Evolutionary conservation across 64 coral and sea anemone genomes (phyloP).

Genomic region (Pachyseris speciosa): DNA sequence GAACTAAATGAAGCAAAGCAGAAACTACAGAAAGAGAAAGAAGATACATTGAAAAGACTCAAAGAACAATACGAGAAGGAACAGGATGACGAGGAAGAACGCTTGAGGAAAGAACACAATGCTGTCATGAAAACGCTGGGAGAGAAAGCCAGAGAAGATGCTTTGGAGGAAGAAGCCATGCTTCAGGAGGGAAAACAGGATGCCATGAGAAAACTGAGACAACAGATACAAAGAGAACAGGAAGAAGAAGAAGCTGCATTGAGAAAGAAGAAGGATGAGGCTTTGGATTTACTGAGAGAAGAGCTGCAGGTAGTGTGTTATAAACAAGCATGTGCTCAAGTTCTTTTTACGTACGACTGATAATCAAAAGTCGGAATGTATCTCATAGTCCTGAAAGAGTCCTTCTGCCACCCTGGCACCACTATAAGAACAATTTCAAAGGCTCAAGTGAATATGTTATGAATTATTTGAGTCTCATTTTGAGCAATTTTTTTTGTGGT

Average conservation of each 20-base stretch:
- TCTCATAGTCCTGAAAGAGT: too few species aligned
- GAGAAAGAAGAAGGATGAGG: constrained; percentile 73
- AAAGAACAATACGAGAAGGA: constrained; percentile 67
- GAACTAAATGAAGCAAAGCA: constrained; percentile 89
- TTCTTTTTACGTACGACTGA: neutral
- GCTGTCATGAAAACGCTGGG: constrained; percentile 86
- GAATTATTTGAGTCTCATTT: too few species aligned
- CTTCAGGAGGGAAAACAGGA: constrained; percentile 84
- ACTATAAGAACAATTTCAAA: too few species aligned
- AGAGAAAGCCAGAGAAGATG: constrained; percentile 84
- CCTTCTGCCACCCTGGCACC: too few species aligned
- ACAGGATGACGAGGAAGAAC: constrained; percentile 81
- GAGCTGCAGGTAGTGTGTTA: constrained; percentile 48
- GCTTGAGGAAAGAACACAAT: constrained; percentile 74
- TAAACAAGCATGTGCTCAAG: neutral
- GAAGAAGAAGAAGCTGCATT: constrained; percentile 76
- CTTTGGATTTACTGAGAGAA: constrained; percentile 59
- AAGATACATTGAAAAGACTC: constrained; percentile 69
- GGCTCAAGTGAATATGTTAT: too few species aligned
- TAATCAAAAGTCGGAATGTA: too few species aligned
- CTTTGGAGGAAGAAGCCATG: constrained; percentile 94
- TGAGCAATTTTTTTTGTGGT: too few species aligned
- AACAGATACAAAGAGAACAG: constrained; percentile 78
- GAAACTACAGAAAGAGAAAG: constrained; percentile 81
- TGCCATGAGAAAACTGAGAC: constrained; percentile 83